These are phyloP conservation scores for Pavo muticus DNA, from an alignment of 2,113 vertebrate species.

Conservation along the genomic window DNA sequence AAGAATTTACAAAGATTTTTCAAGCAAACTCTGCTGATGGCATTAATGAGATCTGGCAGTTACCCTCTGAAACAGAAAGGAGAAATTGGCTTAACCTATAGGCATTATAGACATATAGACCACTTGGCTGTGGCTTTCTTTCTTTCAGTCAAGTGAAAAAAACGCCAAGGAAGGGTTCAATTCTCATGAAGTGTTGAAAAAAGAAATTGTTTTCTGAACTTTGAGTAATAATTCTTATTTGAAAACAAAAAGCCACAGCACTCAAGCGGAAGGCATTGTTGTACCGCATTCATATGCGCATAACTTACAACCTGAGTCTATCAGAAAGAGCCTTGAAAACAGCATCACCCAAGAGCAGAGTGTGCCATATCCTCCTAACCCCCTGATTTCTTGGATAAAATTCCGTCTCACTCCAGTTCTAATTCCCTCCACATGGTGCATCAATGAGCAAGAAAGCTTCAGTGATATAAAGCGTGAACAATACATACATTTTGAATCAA, in stretches of 20 bases:
- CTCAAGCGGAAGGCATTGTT: not conserved
- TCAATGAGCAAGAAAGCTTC: not conserved
- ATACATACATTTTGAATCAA: not conserved
- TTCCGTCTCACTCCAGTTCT: not conserved
- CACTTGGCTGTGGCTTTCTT: not conserved
- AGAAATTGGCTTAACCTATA: not conserved
- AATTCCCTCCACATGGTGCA: not conserved
- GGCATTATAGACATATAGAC: not conserved
- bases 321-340: not conserved
- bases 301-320: not conserved
- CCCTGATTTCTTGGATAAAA: not conserved
- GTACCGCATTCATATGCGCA: fast-evolving
- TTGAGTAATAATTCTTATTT: not conserved
- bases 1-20: not conserved
- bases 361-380: fast-evolving
- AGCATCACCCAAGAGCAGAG: not conserved
- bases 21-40: not conserved
- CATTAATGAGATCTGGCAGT: not conserved
- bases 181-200: fast-evolving
- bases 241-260: not conserved
- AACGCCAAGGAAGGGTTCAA: not conserved
- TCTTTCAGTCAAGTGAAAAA: not conserved
- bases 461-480: not conserved
- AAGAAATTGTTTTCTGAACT: not conserved
- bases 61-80: not conserved